Evolutionary conservation across 2,113 vertebrate species (phyloP), one percentile per base, ranked within the genome.

Genomic region (Amphilophus citrinellus): DNA sequence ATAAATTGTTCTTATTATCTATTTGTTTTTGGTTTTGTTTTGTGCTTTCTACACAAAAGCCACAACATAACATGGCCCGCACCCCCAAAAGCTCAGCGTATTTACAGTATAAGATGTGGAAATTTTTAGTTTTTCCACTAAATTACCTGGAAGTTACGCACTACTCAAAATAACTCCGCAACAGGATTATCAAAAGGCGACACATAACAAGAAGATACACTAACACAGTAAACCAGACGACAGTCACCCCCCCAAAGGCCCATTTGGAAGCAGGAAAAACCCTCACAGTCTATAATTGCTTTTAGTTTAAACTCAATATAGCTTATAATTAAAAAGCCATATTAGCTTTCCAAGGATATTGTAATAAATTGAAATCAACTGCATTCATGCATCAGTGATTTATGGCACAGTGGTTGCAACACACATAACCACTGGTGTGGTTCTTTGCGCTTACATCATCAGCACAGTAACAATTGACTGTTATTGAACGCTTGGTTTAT

Each of bases 71-170:
- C 9, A 9, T 44, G 42, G 42, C 4, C 11, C 42, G 10, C 11
- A 4, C 3, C 42, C 3, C 42, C 14, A 11, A 13, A 39, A 39
- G 37, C 9, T 3, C 37, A 39, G 37, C 37, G 9, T 39, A 3
- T 10, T 39, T 39, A 9, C 37, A 39, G 2, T 39, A 2, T 39
- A 39, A 39, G 6, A 37, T 37, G 35, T 7, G 35, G 35, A 37
- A 37, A 37, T 7, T 37, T 6, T 37, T 37, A 2, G 35, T 30
- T 66, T 7, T 24, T 44, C 37, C 0, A 0, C 37, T 24, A 66
- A 66, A 1, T 24, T 44, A 42, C 39, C n/a, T 24, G 37, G n/a
- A 66, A 44, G 4, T 44, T 44, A 24, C n/a, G 17, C n/a, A 24
- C 39, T 10, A 66, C 13, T 24, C 9, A 1, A 0, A 44, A 39